Evolutionary conservation across 2,113 vertebrate genomes (phyloP), one percentile per base, ranked within the genome.

Genomic region (Sula dactylatra): DNA sequence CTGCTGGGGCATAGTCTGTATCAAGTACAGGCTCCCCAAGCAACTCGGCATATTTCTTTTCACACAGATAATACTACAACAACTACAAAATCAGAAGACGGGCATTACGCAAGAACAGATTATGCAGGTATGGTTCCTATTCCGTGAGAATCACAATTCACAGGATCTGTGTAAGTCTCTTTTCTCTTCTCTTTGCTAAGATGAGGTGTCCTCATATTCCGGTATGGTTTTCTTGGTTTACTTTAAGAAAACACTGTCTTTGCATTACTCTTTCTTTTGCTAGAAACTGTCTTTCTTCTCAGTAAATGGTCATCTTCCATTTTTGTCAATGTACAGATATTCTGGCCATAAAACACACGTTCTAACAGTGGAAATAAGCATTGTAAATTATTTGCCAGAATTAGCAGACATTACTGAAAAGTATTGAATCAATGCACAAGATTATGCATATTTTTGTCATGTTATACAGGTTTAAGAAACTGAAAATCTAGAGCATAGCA

Each of bases 101-200:
- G 99, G 94, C 99, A 99, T 98, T 99, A 98, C 58, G 98, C 99
- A 94, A 98, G 99, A 95, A 99, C 99, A 58, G 99, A 99, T 98
- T 98, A 98, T 91, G 98, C 99, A 98, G 99, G 99, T 99, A 98
- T 5, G 66, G 62, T 65, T 87, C 76, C 83, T 91, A 1, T 82
- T 83, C 71, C 34, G 3, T 86, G 77, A 90, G 74, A 95, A 91
- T 80, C n/a, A 19, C 74, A 32, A 6, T 80, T 77, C 4, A 1
- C 11, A 7, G 55, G 58, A 73, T 31, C 34, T 69, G 4, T 25
- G 54, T 77, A 74, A 92, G 80, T 87, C 58, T 38, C 79, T 91
- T 64, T 71, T 73, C 34, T 78, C 40, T n/a, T 84, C 44, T 3
- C 0, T 91, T 89, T 82, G 27, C 74, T 34, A 31, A 69, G 36